Evolutionary conservation across 2,113 vertebrate species (phyloP), one percentile per base, ranked within the genome.

Genomic region (Phaethon lepturus): DNA sequence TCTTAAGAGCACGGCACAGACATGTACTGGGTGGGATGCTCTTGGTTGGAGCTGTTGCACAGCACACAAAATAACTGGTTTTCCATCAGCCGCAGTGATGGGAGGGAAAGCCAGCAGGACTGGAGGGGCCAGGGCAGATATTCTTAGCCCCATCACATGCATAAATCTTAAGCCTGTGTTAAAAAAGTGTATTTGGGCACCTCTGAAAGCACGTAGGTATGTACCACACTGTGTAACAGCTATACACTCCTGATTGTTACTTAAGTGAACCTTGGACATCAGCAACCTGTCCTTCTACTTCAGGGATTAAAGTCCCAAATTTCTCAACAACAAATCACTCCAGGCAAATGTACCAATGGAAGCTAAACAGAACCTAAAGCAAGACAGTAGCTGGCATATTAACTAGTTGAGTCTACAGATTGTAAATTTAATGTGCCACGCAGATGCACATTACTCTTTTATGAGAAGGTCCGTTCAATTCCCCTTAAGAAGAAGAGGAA

Each of bases 291-390:
- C 63, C 56, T 53, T 33, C 44, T 29, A 13, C 50, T 86, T 52
- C 56, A 45, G 82, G 63, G 90, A 82, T 40, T 77, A 17, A 88
- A 92, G 63, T 86, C 82, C 71, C 25, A 31, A 4, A 86, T 93
- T 95, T 73, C 94, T 50, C 85, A 96, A 93, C 72, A 84, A 58
- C 40, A 66, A 79, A 94, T 68, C 60, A 78, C 33, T 52, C 69
- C 49, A 75, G 44, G 28, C 31, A 64, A 71, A 66, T 16, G 56
- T 18, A 55, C 64, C 38, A 90, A 85, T 6, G 42, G 40, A 82
- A 72, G 35, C 68, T 58, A 35, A 83, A 58, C 17, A 53, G 62
- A 85, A 69, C 17, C 13, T 45, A 86, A 72, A 55, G 50, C n/a
- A 58, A 66, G 77, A 53, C 24, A 58, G 31, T 11, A 71, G 40